These are phyloP conservation scores for Lophius piscatorius DNA, from an alignment of 2,113 vertebrate species.

Conservation along the genomic window DNA sequence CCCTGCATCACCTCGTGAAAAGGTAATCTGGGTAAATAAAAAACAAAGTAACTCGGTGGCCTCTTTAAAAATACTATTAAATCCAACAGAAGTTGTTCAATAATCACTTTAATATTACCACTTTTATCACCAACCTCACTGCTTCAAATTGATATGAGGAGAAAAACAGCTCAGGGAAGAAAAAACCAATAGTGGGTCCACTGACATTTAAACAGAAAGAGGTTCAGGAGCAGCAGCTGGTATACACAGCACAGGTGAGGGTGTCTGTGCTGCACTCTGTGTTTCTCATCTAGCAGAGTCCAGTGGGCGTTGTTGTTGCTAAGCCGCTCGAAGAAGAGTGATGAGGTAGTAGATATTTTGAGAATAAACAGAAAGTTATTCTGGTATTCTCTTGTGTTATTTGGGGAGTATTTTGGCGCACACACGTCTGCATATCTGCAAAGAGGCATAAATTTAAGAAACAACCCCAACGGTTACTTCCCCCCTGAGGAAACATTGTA, in stretches of 20 bases:
- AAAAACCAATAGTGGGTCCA: background rate
- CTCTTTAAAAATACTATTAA: background rate
- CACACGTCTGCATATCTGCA: no score
- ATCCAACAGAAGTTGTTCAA: background rate
- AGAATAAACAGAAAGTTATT: constrained; percentile 17
- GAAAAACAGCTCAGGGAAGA: background rate
- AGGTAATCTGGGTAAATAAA: constrained; percentile 11
- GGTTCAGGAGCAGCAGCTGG: background rate
- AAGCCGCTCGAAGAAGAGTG: constrained; percentile 7
- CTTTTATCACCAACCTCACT: background rate
- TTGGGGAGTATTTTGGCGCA: constrained; percentile 8
- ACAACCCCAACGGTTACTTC: no score
- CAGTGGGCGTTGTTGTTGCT: constrained; percentile 3
- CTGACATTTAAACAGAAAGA: background rate
- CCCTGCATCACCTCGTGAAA: background rate
- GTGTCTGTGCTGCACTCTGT: constrained; percentile 15
- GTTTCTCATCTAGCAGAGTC: constrained; percentile 8
- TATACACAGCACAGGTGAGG: background rate
- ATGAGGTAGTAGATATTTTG: constrained; percentile 37
- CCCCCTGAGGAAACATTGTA: no score
- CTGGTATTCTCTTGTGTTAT: constrained; percentile 11
- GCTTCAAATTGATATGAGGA: background rate
- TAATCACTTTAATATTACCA: background rate
- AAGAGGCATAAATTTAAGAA: no score
- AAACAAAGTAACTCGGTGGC: no score